A percentile compares a stretch with the other conserved stretches of the same genome.
These are phyloP conservation scores for Strongylocentrotus purpuratus DNA, from an alignment of 35 echinoderm and acorn worm genomes.

Conservation along the genomic window DNA sequence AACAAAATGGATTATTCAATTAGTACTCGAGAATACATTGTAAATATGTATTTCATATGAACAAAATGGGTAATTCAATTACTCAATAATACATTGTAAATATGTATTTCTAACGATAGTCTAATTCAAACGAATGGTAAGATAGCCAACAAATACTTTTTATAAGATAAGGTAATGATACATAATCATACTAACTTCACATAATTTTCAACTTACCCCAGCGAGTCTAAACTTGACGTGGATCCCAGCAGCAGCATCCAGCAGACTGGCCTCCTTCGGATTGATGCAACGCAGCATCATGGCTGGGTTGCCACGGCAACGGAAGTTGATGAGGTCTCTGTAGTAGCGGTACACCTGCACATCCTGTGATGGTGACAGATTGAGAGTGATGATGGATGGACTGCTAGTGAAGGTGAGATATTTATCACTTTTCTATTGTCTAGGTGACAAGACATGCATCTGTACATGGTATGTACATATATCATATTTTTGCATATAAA, in stretches of 20 bases:
- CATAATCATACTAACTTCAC: too few relatives aligned
- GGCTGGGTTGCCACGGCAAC: constrained; percentile 87
- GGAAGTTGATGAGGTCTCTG: constrained; percentile 96
- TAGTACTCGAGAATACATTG: too few relatives aligned
- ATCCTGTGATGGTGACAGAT: constrained; percentile 62
- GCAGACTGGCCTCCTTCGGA: constrained; percentile 78
- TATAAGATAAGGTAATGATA: too few relatives aligned
- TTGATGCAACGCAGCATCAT: constrained; percentile 98
- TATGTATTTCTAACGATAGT: too few relatives aligned
- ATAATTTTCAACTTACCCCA: too few relatives aligned
- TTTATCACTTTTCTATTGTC: neutral
- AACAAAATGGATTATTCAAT: too few relatives aligned
- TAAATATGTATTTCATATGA: too few relatives aligned
- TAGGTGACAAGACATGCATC: neutral
- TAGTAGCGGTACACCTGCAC: constrained; percentile 94
- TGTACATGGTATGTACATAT: neutral
- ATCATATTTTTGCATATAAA: neutral
- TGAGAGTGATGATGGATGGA: constrained; percentile 14
- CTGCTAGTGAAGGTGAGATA: neutral
- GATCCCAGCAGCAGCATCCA: constrained; percentile 88
- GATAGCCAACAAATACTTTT: too few relatives aligned
- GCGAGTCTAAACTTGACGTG: constrained; percentile 97
- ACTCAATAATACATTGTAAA: too few relatives aligned
- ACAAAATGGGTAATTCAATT: too few relatives aligned
- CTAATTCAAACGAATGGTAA: too few relatives aligned